These are phyloP conservation scores for Tetranychus truncatus DNA, from an alignment of 2,888 invertebrate genomes.

Conservation along the genomic window DNA sequence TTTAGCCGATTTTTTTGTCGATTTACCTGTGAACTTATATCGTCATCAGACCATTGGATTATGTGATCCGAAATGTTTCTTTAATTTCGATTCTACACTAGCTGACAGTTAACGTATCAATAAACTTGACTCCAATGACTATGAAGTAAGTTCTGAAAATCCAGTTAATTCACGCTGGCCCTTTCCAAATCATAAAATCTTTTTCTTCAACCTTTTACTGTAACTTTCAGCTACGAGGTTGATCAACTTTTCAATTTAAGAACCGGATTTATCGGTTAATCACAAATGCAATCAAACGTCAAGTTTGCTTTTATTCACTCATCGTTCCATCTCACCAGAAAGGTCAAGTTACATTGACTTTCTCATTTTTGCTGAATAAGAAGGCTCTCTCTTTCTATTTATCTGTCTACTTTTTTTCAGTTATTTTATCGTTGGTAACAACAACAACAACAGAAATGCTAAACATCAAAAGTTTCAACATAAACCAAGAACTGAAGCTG, in stretches of 20 bases:
- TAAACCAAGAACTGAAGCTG: not conserved
- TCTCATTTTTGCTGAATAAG: not conserved
- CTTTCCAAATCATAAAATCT: not conserved
- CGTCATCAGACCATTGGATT: too few relatives aligned
- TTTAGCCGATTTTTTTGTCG: too few relatives aligned
- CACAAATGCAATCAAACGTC: not conserved
- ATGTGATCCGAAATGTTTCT: too few relatives aligned
- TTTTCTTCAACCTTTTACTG: not conserved
- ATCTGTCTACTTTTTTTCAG: not conserved
- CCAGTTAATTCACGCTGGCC: not conserved
- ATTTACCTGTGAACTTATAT: too few relatives aligned
- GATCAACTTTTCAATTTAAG: not conserved
- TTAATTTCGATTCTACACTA: too few relatives aligned
- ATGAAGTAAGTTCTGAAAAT: not conserved
- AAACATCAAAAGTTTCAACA: not conserved
- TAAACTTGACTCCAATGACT: too few relatives aligned
- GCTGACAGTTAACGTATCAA: too few relatives aligned
- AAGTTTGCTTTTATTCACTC: too few relatives aligned
- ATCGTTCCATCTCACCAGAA: not conserved
- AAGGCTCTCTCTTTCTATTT: not conserved
- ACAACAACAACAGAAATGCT: not conserved
- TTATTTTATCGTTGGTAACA: not conserved
- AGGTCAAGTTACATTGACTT: not conserved
- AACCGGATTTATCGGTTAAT: slow-evolving; percentile 1
- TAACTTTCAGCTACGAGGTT: not conserved